Percentiles rank a stretch among this genome's conserved stretches.
Conservation (phyloP, 2,888 invertebrate species). For the Glomeris marginata region DNA sequence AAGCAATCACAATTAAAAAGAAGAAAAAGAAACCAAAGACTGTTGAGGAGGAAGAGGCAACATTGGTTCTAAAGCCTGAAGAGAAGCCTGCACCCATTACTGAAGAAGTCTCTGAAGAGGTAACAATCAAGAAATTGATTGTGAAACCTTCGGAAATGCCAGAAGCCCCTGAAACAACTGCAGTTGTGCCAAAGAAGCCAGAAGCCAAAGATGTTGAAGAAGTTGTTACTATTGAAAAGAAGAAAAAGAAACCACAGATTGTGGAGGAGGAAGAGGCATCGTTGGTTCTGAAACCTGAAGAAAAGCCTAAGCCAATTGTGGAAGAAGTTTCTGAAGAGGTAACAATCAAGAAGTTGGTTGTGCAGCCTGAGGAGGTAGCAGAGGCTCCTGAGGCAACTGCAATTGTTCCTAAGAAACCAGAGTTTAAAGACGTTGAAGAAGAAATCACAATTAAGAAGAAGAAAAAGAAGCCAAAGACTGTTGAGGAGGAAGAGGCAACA, state of each 20-base stretch:
- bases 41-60: slow-evolving; percentile 13
- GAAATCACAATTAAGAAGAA: slow-evolving; percentile 5
- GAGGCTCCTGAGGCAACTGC: slow-evolving; percentile 2
- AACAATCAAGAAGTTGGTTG: background rate
- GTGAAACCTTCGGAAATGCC: background rate
- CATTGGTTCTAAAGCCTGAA: background rate
- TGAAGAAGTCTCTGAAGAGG: background rate
- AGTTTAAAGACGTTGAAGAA: slow-evolving; percentile 4
- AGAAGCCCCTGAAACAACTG: background rate
- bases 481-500: slow-evolving; percentile 18
- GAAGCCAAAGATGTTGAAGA: background rate
- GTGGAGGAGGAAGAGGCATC: slow-evolving; percentile 18
- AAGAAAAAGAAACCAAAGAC: slow-evolving; percentile 10
- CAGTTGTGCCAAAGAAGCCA: too few species aligned
- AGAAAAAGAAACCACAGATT: slow-evolving; percentile 6
- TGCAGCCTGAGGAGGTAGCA: slow-evolving; percentile 7
- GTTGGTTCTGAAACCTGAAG: too few species aligned
- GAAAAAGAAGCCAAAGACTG: slow-evolving; percentile 7
- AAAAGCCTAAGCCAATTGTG: too few species aligned
- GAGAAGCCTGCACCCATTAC: slow-evolving; percentile 2
- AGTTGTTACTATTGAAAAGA: background rate
- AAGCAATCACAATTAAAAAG: slow-evolving; percentile 19
- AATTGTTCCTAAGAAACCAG: slow-evolving; percentile 13
- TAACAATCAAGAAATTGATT: background rate
- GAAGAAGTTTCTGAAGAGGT: slow-evolving; percentile 7